Conservation (phyloP, 2,113 vertebrate genomes). For the Sarotherodon lohbergeri region DNA sequence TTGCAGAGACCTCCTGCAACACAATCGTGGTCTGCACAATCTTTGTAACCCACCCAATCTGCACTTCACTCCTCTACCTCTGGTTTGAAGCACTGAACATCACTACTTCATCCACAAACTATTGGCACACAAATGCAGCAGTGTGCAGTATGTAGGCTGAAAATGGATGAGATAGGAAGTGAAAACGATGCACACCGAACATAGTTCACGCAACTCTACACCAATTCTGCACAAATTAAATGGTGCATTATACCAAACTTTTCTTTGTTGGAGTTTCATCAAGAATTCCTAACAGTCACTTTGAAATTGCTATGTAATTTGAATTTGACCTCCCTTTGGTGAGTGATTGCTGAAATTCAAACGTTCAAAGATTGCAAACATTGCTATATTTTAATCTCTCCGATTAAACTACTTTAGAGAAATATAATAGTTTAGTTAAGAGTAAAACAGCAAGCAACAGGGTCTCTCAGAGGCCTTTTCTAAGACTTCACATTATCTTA, state of each 20-base stretch:
- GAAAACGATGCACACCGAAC: background rate
- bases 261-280: background rate
- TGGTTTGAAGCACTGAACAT: background rate
- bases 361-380: background rate
- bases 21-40: constrained; percentile 32
- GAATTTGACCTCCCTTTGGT: background rate
- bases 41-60: constrained; percentile 51
- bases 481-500: background rate
- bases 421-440: background rate
- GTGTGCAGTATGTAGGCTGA: background rate
- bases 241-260: background rate
- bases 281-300: background rate
- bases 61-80: background rate
- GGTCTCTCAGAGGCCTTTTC: background rate
- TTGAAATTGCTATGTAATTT: background rate
- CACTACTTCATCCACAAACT: background rate
- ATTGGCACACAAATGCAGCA: background rate
- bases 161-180: background rate
- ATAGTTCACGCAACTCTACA: background rate
- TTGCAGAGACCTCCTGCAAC: constrained; percentile 61
- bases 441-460: background rate
- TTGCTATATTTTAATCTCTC: background rate
- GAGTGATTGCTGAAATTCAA: background rate
- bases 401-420: background rate
- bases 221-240: background rate